Evolutionary conservation across 2,888 invertebrate species (phyloP), one percentile per base, ranked within the genome.

Genomic region (Microplitis manilae): DNA sequence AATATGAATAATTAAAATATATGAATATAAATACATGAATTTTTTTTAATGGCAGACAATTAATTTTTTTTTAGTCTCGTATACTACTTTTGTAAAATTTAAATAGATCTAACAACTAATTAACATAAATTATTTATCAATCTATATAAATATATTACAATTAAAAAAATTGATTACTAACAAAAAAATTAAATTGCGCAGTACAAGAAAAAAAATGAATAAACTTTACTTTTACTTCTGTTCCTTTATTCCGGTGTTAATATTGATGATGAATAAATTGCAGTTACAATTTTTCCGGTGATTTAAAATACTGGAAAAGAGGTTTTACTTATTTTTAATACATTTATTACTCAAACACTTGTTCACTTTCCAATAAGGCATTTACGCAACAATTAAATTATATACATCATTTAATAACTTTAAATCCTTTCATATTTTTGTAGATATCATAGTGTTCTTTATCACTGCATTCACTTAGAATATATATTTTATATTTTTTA

Each of bases 311-410:
- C 8, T 13, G 62, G 62, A 62, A 59, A 59, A 62, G 17, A 13
- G 20, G 7, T 40, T 73, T 73, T 67, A 67, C 70, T 76, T 65
- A 65, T 41, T 60, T 78, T 78, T 69, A 50, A 76, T 77, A 79
- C 38, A 74, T 68, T 79, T 80, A 79, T 64, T 50, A 59, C 73
- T 76, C 76, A 62, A 77, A 75, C 38, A 40, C 70, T 38, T 41
- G 71, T 78, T 76, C 76, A 79, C 77, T 75, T 79, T 80, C 68
- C 77, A 69, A 71, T 79, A 80, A 81, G 79, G 79, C 81, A 79
- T 76, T 79, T 75, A 79, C 74, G 70, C 60, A 78, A 78, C 79
- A 77, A 73, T 79, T 73, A 76, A 77, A 50, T 50, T 71, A 70
- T 75, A 64, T 75, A 79, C 79, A 76, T 75, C 62, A 61, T 77